phyloP scores from a whole-genome alignment of 2,888 invertebrate genomes.

The Hypomecis atomaria region DNA sequence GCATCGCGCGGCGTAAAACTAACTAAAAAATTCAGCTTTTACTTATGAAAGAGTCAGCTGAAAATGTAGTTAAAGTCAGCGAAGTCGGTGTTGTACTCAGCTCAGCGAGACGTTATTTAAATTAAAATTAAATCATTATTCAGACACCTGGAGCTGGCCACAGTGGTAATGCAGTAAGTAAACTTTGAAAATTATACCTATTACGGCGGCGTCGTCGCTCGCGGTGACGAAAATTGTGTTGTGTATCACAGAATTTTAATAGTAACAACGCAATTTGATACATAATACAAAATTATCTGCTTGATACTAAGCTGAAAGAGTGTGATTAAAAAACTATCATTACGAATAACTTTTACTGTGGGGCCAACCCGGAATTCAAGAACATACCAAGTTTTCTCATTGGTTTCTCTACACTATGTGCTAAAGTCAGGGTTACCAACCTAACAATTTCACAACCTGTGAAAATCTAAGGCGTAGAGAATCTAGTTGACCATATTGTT shows the following conservation, averaged over 20 bases:
- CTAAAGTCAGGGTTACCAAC: conserved; percentile 19
- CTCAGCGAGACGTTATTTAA: conserved; percentile 16
- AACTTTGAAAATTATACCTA: background rate
- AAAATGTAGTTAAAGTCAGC: conserved; percentile 13
- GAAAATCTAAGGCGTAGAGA: conserved; percentile 23
- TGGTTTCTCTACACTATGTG: background rate
- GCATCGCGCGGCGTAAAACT: background rate
- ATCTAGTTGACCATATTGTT: conserved; percentile 11
- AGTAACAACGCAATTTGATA: no score
- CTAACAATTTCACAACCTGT: conserved; percentile 11
- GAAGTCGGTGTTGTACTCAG: conserved; percentile 7
- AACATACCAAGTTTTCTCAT: background rate
- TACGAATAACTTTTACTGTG: no score
- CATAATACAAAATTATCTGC: no score
- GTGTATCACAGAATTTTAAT: no score
- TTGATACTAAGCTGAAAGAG: no score
- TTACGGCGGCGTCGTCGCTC: background rate
- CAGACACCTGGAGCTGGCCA: conserved; percentile 18
- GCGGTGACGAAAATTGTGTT: no score
- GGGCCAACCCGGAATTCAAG: no score
- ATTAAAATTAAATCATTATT: conserved; percentile 28
- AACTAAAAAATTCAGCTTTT: conserved; percentile 1
- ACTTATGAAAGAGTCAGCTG: conserved; percentile 4
- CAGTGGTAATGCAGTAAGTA: background rate
- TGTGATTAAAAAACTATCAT: no score